Evolutionary conservation across 2,888 invertebrate genomes (phyloP), one percentile per base, ranked within the genome.

Genomic region (Alloplasta piceator): DNA sequence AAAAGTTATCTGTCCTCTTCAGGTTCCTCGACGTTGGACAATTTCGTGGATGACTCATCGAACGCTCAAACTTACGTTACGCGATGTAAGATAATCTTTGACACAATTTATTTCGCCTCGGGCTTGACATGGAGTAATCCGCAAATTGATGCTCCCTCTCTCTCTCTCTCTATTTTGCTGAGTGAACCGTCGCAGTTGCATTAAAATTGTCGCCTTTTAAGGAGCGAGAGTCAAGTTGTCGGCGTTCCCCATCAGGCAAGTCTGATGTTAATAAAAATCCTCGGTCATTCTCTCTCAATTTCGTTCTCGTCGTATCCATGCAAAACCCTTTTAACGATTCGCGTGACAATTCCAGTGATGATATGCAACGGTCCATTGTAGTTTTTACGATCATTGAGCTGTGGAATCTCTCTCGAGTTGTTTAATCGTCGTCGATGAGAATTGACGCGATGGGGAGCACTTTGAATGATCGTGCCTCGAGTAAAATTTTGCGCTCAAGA

Each of bases 191-290:
- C 7, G n/a, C 66, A 50, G 67, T 58, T 72, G 74, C 75, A 78
- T 78, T 78, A 75, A 78, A 82, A 78, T 82, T 82, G 71, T 78
- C 74, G 80, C 87, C 87, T 83, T 88, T 87, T 86, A 88, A 85
- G 87, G 87, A 86, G 87, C 85, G 87, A 88, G 86, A 87, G 87
- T 85, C 74, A 78, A 79, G 80, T 58, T 56, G 48, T 78, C 78
- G 26, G 75, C 12, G 71, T 67, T 64, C 70, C 60, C 67, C 66
- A 61, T 80, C 26, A 26, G 26, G 26, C 26, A 26, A 26, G 26
- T 26, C 26, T 26, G 26, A 26, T 26, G 26, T 26, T 26, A 26
- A 26, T 26, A 26, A 26, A 26, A 26, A 26, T 26, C 26, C 26
- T 26, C 26, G 26, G 26, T 26, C 26, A 26, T 26, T 26, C 26